phyloP scores from a whole-genome alignment of 2,888 invertebrate species.

The Leucoma salicis region DNA sequence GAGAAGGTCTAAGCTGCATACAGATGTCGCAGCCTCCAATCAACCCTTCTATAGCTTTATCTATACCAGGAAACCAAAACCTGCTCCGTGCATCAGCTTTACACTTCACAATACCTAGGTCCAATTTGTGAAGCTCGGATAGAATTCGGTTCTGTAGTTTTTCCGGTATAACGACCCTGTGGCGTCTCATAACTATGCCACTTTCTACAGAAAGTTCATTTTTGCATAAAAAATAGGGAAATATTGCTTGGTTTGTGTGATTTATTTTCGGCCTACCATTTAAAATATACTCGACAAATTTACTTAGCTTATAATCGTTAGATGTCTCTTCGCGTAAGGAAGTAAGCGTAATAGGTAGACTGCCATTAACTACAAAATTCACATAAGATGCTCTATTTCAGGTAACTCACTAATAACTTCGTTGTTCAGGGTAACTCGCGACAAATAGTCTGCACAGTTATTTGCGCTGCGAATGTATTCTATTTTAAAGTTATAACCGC shows the following conservation, averaged over 20 bases:
- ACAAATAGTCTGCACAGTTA: conserved; percentile 4
- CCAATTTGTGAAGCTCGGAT: background rate
- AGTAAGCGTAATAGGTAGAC: background rate
- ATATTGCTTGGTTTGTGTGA: background rate
- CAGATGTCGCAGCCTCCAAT: conserved; percentile 1
- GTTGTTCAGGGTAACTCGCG: background rate
- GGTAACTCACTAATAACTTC: background rate
- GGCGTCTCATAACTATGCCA: background rate
- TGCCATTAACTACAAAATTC: background rate
- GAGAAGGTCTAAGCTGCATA: conserved; percentile 3
- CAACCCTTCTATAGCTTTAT: conserved; percentile 2
- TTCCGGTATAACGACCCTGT: background rate
- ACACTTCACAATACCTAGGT: conserved; percentile 1
- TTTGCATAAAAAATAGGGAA: background rate
- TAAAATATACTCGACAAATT: background rate
- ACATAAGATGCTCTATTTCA: background rate
- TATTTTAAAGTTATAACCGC: conserved; percentile 1
- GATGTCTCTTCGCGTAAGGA: background rate
- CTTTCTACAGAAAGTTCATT: background rate
- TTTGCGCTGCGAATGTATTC: conserved; percentile 2
- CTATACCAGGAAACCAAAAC: conserved; percentile 8
- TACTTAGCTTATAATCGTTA: background rate
- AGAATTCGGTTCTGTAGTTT: background rate
- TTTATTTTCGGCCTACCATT: background rate
- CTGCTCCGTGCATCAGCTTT: conserved; percentile 5